Evolutionary conservation across 35 echinoderm and acorn worm genomes (phyloP), one percentile per base, ranked within the genome.

Genomic region (Apostichopus japonicus): DNA sequence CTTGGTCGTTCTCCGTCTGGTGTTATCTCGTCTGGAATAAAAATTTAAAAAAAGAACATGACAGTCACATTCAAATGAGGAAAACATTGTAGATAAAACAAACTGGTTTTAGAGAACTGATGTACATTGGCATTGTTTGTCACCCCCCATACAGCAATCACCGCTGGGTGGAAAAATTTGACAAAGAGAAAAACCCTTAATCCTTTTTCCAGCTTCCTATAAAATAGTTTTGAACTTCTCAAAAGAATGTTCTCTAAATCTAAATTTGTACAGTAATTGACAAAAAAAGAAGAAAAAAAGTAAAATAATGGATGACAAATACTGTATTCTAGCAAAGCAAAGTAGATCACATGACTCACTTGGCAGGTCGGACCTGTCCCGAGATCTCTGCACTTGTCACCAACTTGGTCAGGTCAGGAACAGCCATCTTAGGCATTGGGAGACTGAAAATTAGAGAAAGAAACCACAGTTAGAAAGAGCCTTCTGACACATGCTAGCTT

Each of bases 391-490:
- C 80, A 90, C 95, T 96, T 79, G 86, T 95, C 17, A 99, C 76
- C 56, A 99, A 87, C 54, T 95, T 90, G 17, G 72, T 92, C 77
- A 99, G 88, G 86, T 99, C 97, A 23, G 97, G 94, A 88, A 96
- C 92, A 24, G 93, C 88, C 97, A 99, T 99, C 87, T 93, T 96
- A 3, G 95, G 95, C 97, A 99, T 99, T 63, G 97, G 97, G 19
- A 99, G 93, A 90, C 97, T 99, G 83, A 15, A 92, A 80, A 16
- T 79, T 16, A 65, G 13, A 82, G 23, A 25, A 86, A 51, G 71
- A 21, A 88, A 5, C 5, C 57, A 61, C 57, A 61, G 7, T 13
- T 23, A 11, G 1, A 13, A 78, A 1, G 4, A 17, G 77, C 21
- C 8, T 78, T 24, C 7, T 9, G 77, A 23, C 33, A 44, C 33